Base-by-base conservation (phyloP, 1,140 invertebrate genomes). In the Saxidomus purpurata region DNA sequence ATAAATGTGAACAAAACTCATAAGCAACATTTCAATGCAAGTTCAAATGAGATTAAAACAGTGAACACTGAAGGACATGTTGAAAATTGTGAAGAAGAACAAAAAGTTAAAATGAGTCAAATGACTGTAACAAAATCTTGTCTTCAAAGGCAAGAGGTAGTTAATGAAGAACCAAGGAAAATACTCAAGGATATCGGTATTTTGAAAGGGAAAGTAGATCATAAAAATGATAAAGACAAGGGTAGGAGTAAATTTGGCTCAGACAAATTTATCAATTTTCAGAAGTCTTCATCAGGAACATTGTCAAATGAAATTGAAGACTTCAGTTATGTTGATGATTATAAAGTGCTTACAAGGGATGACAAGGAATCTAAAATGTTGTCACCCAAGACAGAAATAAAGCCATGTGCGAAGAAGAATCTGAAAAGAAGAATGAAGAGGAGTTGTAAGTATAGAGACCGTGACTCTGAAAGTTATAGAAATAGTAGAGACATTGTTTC, bases 391-490 rank as follows among this genome's bases (percentile, higher is more conserved):
- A 28, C 19, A 9, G 25, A 47, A 79, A 8, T 43, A 25, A 38
- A 25, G 25, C 31, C 25, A 36, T 74, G 67, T 36, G 19, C 43
- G 19, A 87, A 40, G 17, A 63, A 63, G 36, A 88, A 88, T 47
- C 25, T 81, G 15, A 19, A 31, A 17, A 22, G 59, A 49, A 88
- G 36, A 71, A 9, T 49, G 28, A 76, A 36, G 59, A 74, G 43
- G 36, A 80, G 25, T 15, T 80, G 74, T 81, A 80, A 81, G 43
- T 88, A 88, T 38, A 67, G 19, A 69, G 86, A 88, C 25, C 49
- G 31, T 59, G 86, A 88, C 36, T 61, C 76, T 34, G 47, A 77
- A 77, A 17, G 40, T 13, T 28, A 49, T 49, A 31, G 1, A 34
- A 25, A 79, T 31, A 55, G 13, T 55, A 79, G 17, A 63, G 59